Evolutionary conservation across 2,797 vertebrate species (phyloP).

Genomic region (Clarias laeviceps): DNA sequence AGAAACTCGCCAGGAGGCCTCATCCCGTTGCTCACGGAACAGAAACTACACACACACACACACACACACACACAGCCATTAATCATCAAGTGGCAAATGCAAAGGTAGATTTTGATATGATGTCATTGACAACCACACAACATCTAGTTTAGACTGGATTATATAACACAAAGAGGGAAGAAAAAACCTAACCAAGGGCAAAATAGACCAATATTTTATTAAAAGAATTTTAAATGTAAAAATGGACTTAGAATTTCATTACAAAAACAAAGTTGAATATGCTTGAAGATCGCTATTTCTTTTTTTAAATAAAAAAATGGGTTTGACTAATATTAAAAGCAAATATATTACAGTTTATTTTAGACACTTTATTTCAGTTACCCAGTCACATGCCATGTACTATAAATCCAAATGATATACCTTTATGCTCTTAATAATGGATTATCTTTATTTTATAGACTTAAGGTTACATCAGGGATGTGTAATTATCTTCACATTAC

Average conservation of each 20-base stretch:
- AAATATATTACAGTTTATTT: background rate
- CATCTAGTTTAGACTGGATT: background rate
- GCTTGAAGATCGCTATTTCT: background rate
- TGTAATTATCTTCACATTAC: background rate
- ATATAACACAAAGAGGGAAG: background rate
- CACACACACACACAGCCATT: background rate
- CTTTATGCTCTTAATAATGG: background rate
- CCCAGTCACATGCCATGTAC: background rate
- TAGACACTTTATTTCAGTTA: background rate
- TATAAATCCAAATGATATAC: background rate
- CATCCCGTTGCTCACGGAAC: constrained; percentile 16
- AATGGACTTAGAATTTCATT: background rate
- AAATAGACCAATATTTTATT: background rate
- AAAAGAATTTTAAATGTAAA: background rate
- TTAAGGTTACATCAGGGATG: background rate
- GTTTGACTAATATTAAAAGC: background rate
- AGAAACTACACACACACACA: constrained; percentile 50
- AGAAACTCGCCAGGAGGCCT: constrained; percentile 63
- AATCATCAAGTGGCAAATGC: constrained; percentile 13
- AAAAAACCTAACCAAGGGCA: background rate
- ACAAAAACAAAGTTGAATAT: background rate
- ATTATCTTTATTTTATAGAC: background rate
- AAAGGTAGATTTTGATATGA: background rate
- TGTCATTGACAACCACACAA: constrained; percentile 32
- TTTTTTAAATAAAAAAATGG: background rate